phyloP scores from a whole-genome alignment of 2,888 invertebrate species.

The Drosophila putrida region DNA sequence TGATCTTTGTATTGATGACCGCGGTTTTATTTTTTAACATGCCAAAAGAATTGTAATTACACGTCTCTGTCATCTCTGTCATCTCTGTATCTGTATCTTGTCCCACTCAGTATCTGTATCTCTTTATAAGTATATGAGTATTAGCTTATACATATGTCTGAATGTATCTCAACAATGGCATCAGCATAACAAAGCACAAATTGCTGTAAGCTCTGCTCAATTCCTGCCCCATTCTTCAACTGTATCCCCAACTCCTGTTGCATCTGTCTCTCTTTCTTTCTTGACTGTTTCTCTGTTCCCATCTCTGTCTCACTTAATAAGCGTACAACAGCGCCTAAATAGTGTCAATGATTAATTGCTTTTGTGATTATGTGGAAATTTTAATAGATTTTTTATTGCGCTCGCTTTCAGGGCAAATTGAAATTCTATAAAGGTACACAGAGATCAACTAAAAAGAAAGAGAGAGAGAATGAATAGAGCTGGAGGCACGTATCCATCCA shows the following conservation, averaged over 20 bases:
- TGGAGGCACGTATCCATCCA: conserved; percentile 58
- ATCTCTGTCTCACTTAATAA: conserved; percentile 44
- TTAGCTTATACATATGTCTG: conserved; percentile 2
- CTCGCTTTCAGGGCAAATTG: conserved; percentile 58
- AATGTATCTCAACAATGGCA: conserved; percentile 62
- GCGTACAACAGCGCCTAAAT: conserved; percentile 62
- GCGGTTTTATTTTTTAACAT: conserved; percentile 64
- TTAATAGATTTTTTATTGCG: conserved; percentile 77
- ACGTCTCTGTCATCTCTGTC: conserved; percentile 65
- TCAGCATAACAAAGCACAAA: conserved; percentile 77
- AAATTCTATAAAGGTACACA: conserved; percentile 76
- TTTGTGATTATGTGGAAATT: conserved; percentile 79
- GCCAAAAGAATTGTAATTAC: conserved; percentile 81
- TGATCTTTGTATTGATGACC: conserved; percentile 76
- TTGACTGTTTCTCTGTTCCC: not conserved
- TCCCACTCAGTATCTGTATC: conserved; percentile 41
- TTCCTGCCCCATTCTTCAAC: conserved; percentile 7
- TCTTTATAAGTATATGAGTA: conserved; percentile 29
- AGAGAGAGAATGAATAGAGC: conserved; percentile 8
- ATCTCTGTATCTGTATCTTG: conserved; percentile 54
- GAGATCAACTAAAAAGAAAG: not conserved
- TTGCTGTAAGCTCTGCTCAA: conserved; percentile 66
- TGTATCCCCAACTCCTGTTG: not conserved
- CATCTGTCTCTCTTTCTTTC: conserved; percentile 6
- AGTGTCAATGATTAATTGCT: conserved; percentile 79